phyloP scores from a whole-genome alignment of 2,888 invertebrate genomes.

The Icerya purchasi region DNA sequence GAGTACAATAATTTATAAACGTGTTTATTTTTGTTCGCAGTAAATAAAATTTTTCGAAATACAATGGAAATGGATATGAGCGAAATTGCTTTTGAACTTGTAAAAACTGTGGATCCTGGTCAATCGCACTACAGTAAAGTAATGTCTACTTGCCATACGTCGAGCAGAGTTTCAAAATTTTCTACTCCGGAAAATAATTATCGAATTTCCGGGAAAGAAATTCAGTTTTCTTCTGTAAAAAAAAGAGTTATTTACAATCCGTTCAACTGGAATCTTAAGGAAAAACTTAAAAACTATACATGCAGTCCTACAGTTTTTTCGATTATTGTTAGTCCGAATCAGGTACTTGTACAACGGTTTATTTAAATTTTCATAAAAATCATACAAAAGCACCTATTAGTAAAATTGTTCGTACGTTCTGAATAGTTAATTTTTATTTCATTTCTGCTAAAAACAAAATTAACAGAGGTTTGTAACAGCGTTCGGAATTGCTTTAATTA shows the following conservation, averaged over 20 bases:
- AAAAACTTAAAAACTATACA: constrained; percentile 41
- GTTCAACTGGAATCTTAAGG: constrained; percentile 41
- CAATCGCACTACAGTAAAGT: constrained; percentile 5
- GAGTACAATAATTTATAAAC: too few relatives aligned
- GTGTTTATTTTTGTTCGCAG: too few relatives aligned
- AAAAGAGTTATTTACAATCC: constrained; percentile 32
- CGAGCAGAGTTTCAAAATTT: constrained; percentile 6
- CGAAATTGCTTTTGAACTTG: too few relatives aligned
- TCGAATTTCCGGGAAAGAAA: background rate
- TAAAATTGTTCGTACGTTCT: too few relatives aligned
- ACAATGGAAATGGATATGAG: too few relatives aligned
- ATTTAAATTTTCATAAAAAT: background rate
- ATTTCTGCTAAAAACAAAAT: too few relatives aligned
- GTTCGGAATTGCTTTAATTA: too few relatives aligned
- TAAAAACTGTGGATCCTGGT: too few relatives aligned
- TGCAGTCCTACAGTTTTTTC: constrained; percentile 34
- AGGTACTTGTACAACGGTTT: constrained; percentile 22
- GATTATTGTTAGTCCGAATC: constrained; percentile 24
- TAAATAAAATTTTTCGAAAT: too few relatives aligned
- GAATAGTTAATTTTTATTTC: too few relatives aligned
- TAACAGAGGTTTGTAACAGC: too few relatives aligned
- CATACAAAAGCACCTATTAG: background rate
- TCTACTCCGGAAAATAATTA: constrained; percentile 11
- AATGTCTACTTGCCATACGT: constrained; percentile 6
- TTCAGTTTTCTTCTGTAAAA: constrained; percentile 1